Evolutionary conservation across 2,113 vertebrate genomes (phyloP).

Genomic region (Willisornis vidua): DNA sequence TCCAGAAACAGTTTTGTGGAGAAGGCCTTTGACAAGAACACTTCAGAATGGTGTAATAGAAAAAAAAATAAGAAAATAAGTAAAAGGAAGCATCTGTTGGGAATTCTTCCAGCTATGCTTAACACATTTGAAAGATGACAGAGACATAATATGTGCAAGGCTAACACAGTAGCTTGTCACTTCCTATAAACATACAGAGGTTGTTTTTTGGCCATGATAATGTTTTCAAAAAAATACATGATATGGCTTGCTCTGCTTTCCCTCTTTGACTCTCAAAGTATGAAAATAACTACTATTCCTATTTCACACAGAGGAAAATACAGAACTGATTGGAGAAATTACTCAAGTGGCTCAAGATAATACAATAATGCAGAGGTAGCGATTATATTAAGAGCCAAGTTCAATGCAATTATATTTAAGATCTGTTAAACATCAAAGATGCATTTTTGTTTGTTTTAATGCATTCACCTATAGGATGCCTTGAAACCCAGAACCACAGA

Average conservation of each 20-base stretch:
- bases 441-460: neutral
- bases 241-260: neutral
- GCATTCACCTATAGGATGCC: neutral
- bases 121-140: slow-evolving; percentile 36
- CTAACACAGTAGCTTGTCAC: slow-evolving; percentile 22
- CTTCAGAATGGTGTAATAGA: neutral
- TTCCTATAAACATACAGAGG: slow-evolving; percentile 9
- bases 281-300: neutral
- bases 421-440: neutral
- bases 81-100: slow-evolving; percentile 28
- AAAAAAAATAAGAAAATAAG: neutral
- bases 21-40: neutral
- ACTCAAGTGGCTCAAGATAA: neutral
- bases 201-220: neutral
- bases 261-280: neutral
- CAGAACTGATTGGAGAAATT: neutral
- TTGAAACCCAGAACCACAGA: neutral
- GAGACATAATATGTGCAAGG: neutral
- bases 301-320: neutral
- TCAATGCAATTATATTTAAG: neutral
- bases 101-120: slow-evolving; percentile 29
- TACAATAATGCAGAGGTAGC: neutral
- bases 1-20: neutral
- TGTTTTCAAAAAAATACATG: neutral
- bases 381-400: neutral